Evolutionary conservation across 2,888 invertebrate species (phyloP), one percentile per base, ranked within the genome.

Genomic region (Dendrolimus pini): DNA sequence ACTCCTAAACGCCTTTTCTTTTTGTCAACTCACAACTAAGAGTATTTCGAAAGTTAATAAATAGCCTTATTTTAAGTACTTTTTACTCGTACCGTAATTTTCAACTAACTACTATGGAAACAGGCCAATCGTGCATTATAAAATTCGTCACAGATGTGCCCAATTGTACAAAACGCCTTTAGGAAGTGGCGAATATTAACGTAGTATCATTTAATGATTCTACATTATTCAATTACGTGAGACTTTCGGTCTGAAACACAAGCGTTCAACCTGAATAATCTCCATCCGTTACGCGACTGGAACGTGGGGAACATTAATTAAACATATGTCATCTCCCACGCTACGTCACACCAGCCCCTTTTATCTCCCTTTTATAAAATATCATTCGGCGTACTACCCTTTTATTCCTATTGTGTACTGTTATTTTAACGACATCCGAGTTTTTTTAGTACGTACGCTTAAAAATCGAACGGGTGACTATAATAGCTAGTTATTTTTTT

Each of bases 311-410:
- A 68, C 73, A 75, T 77, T 80, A 80, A 80, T 82, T 80, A 78
- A 75, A 72, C 78, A 79, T 70, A 71, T 81, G 80, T 77, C 78
- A 79, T 75, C 67, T 78, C 78, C 76, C 77, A 78, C 78, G 78
- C 75, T 61, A 58, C 61, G 60, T 60, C 60, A 65, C 64, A 61
- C 62, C 58, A 65, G 59, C 59, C 65, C 68, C 69, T 66, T 72
- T 74, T 70, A 71, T 73, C 68, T 66, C 58, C 68, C 64, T 68
- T 75, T 72, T 77, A 67, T 71, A 66, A 69, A 73, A 74, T 71
- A 70, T 71, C 62, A 69, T 64, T 72, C 68, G 62, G 66, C 63
- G 63, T 63, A 62, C 55, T 61, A 62, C 67, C 67, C 61, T 66
- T 70, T 69, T 63, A 68, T 67, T 65, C 63, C 62, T 61, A 67